Conservation (phyloP, 2,113 vertebrate genomes). For the Ciconia maguari region DNA sequence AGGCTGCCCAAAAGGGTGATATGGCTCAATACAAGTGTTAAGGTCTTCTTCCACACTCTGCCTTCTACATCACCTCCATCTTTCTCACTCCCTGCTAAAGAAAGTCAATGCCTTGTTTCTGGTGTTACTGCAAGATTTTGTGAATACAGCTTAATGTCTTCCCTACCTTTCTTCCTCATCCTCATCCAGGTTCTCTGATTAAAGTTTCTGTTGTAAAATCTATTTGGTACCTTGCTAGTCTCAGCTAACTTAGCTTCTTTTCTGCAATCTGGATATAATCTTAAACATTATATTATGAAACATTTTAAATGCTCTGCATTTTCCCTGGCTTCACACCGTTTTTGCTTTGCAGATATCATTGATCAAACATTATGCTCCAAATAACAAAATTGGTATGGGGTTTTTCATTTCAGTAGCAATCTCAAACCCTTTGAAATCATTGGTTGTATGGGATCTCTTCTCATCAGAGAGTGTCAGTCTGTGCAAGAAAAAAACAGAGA, state of each 20-base stretch:
- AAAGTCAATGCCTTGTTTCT: not conserved
- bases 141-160: not conserved
- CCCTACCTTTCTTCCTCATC: not conserved
- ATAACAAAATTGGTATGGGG: not conserved
- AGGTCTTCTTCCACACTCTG: not conserved
- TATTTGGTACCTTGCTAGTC: not conserved
- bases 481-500: not conserved
- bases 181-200: not conserved
- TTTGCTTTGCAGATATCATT: not conserved
- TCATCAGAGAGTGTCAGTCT: not conserved
- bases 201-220: not conserved
- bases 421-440: not conserved
- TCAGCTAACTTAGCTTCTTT: not conserved
- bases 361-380: not conserved
- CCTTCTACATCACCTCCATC: not conserved
- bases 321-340: not conserved
- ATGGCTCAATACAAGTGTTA: not conserved
- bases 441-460: not conserved
- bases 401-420: not conserved
- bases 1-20: not conserved
- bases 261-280: not conserved
- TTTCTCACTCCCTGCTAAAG: not conserved
- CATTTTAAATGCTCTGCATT: not conserved
- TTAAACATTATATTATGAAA: not conserved
- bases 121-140: not conserved